phyloP scores from a whole-genome alignment of 1,140 invertebrate genomes.

The Listronotus bonariensis region DNA sequence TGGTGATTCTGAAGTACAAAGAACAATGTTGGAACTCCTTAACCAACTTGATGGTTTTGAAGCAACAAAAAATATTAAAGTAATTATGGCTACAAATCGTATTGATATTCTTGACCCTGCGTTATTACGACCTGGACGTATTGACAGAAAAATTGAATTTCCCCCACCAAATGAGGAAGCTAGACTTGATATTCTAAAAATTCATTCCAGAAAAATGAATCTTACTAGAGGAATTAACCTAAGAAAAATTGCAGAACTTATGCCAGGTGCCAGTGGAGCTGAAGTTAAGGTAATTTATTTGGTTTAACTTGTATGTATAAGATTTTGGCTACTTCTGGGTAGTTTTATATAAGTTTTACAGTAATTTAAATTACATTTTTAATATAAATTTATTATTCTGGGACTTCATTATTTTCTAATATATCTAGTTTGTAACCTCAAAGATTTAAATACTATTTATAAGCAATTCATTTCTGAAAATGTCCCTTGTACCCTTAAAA shows the following conservation, averaged over 20 bases:
- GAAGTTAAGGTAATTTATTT: slow-evolving; percentile 85
- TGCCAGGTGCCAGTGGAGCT: slow-evolving; percentile 98
- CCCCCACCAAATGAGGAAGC: slow-evolving; percentile 99
- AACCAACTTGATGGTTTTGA: slow-evolving; percentile 99
- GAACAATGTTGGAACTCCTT: slow-evolving; percentile 98
- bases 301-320: too few relatives aligned
- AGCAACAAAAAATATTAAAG: slow-evolving; percentile 99
- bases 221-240: slow-evolving; percentile 98
- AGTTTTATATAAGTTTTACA: too few relatives aligned
- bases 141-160: slow-evolving; percentile 99
- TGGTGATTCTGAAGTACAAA: slow-evolving; percentile 98
- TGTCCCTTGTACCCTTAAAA: too few relatives aligned
- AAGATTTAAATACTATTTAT: too few relatives aligned
- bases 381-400: too few relatives aligned
- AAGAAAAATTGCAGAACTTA: slow-evolving; percentile 97
- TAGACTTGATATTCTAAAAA: slow-evolving; percentile 95
- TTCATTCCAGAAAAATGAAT: slow-evolving; percentile 99
- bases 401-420: too few relatives aligned
- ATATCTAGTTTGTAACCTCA: too few relatives aligned
- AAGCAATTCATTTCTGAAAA: too few relatives aligned
- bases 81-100: slow-evolving; percentile 99
- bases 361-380: too few relatives aligned
- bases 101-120: slow-evolving; percentile 99
- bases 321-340: too few relatives aligned
- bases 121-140: slow-evolving; percentile 93